phyloP scores from a whole-genome alignment of 1,140 invertebrate genomes.

The Phymastichus coffea region DNA sequence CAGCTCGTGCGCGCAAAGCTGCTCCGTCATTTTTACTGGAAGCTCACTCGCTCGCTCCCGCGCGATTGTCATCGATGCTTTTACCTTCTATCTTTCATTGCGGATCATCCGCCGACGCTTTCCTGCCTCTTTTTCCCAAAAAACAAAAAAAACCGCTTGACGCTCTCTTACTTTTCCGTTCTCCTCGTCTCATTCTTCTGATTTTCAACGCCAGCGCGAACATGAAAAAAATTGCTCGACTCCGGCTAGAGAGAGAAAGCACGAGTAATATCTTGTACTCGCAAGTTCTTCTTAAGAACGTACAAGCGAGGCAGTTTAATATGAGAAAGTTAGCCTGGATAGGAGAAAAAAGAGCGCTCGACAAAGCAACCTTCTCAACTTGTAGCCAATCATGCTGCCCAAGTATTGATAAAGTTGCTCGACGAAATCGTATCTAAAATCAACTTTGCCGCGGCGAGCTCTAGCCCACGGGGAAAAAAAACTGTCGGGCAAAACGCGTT shows the following conservation, averaged over 20 bases:
- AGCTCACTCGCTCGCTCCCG: not conserved
- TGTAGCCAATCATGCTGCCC: not conserved
- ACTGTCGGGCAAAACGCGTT: no score
- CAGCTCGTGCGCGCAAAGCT: not conserved
- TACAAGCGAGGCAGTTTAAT: not conserved
- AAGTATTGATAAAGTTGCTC: constrained; percentile 1
- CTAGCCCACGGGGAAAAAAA: not conserved
- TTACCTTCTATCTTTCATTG: no score
- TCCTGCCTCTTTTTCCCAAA: not conserved
- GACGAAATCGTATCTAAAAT: not conserved
- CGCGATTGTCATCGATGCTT: no score
- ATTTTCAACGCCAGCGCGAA: no score
- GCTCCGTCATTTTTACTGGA: constrained; percentile 3
- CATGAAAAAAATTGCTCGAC: no score
- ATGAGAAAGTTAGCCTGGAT: not conserved
- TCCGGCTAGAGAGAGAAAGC: no score
- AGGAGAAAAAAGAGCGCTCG: no score
- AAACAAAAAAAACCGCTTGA: no score
- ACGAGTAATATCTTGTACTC: not conserved
- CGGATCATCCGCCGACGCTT: no score
- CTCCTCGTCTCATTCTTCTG: no score
- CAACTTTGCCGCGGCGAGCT: not conserved
- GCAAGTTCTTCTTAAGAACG: not conserved
- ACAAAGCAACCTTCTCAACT: no score
- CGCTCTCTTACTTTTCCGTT: not conserved